Conservation (phyloP, 2,113 vertebrate species). For the Candoia aspera region DNA sequence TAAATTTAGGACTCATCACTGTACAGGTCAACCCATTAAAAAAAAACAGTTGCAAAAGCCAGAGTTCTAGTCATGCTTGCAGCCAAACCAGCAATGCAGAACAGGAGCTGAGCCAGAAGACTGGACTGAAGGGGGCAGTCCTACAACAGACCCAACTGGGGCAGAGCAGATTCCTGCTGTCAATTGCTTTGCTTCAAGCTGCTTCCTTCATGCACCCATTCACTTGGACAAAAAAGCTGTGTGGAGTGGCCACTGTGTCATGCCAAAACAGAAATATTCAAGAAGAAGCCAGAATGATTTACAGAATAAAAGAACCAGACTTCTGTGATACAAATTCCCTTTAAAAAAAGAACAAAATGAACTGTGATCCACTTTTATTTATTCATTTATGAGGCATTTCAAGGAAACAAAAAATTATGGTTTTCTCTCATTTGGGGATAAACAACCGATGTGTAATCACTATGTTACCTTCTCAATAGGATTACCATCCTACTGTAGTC, state of each 20-base stretch:
- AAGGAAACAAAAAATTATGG: neutral
- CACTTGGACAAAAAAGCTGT: neutral
- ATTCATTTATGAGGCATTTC: neutral
- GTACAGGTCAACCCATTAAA: neutral
- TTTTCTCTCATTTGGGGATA: neutral
- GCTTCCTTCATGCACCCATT: neutral
- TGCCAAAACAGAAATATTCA: neutral
- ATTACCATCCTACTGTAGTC: neutral
- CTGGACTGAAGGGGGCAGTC: neutral
- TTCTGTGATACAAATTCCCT: neutral
- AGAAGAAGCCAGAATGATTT: neutral
- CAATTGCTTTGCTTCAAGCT: neutral
- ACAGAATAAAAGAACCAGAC: neutral
- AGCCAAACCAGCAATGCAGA: neutral
- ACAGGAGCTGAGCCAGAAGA: neutral
- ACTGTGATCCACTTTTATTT: neutral
- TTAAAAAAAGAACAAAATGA: neutral
- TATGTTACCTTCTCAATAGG: neutral
- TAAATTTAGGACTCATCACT: neutral
- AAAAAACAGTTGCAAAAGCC: neutral
- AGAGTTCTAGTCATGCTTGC: neutral
- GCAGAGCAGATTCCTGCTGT: neutral
- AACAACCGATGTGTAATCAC: neutral
- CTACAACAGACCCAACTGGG: neutral
- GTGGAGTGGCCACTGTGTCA: neutral